Base-by-base conservation (phyloP, 2,797 vertebrate genomes). In the Anomalospiza imberbis region DNA sequence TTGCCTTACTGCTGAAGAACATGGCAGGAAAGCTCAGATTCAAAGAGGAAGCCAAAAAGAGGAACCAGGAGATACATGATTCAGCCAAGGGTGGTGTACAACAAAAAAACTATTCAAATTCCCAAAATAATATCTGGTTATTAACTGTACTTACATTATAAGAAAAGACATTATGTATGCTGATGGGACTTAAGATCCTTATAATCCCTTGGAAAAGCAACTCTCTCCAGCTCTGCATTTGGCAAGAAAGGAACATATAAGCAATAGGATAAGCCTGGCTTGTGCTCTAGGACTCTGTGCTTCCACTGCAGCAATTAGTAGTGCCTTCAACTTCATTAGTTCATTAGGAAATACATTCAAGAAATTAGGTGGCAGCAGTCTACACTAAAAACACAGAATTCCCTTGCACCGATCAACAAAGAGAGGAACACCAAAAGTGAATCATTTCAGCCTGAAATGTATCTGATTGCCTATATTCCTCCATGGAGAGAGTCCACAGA, bases 111-210 rank as follows among this genome's bases (percentile, higher is more conserved):
- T 42, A 79, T 51, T 88, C 45, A 58, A 60, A 89, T 88, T 85
- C 85, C 66, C 48, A 85, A 38, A 93, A 65, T 60, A 80, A 75
- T 75, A 93, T 76, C 80, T 92, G 24, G 42, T 78, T 91, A 90
- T 89, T 90, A 88, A 71, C 42, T 82, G 24, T 71, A 79, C 51
- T 77, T 62, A 73, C 18, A 66, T 70, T 74, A 26, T 58, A 79
- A 79, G 55, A 78, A 94, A 84, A 93, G 36, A 82, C 28, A 90
- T 48, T 85, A 79, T 29, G 47, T 44, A 87, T 34, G 44, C 80
- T 65, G 78, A 81, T 76, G 51, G 38, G 62, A 91, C 60, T 88
- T 81, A 45, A 90, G 54, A 91, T 51, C 73, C 32, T 91, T 79
- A 44, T 76, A 89, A 92, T 86, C 45, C 50, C 45, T 50, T 77